Conservation (phyloP, 2,797 vertebrate species). For the Okamejei kenojei region DNA sequence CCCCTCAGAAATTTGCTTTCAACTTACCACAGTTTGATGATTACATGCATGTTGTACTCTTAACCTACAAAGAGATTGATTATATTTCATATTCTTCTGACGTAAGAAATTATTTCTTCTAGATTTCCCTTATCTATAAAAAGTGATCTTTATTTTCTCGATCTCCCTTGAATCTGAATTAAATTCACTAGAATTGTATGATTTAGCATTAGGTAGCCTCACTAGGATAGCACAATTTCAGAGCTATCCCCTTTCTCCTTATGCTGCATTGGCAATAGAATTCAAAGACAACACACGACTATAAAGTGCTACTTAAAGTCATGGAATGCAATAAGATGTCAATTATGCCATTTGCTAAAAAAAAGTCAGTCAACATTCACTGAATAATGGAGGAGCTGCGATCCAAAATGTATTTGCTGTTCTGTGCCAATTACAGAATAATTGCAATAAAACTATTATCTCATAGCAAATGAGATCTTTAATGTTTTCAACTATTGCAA, state of each 20-base stretch:
- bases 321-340: neutral
- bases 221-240: neutral
- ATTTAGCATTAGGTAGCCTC: neutral
- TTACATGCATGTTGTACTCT: no score
- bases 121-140: neutral
- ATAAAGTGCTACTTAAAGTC: neutral
- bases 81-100: neutral
- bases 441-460: neutral
- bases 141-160: neutral
- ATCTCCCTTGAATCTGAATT: neutral
- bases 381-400: constrained; percentile 7
- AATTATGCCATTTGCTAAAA: neutral
- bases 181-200: no score
- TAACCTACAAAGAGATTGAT: neutral
- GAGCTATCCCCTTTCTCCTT: neutral
- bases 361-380: neutral
- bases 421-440: constrained; percentile 13
- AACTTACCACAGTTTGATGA: no score
- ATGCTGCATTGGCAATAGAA: neutral
- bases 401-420: constrained; percentile 2
- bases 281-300: neutral
- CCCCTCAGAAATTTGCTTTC: no score
- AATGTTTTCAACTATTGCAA: constrained; percentile 4
- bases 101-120: neutral
- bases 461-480: neutral